phyloP scores from a whole-genome alignment of 2,797 vertebrate genomes.

The Diplodus puntazzo region DNA sequence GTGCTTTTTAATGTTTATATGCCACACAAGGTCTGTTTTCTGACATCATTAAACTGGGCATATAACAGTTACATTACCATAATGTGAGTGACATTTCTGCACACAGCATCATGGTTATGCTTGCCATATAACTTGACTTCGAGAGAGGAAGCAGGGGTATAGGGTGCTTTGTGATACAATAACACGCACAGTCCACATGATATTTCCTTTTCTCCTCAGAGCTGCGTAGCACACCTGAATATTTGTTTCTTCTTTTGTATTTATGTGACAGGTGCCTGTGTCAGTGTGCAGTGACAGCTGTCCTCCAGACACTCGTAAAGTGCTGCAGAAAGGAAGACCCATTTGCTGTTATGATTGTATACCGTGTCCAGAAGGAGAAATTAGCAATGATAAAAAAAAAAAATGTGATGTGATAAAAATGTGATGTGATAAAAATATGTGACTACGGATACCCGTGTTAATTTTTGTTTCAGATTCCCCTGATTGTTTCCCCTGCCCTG shows the following conservation, averaged over 20 bases:
- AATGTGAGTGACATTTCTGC: no score
- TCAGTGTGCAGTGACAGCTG: conserved; percentile 64
- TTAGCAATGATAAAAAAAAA: conserved; percentile 76
- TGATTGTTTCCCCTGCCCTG: conserved; percentile 65
- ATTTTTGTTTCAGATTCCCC: conserved; percentile 67
- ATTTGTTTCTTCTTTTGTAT: background rate
- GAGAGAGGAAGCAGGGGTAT: no score
- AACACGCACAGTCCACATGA: no score
- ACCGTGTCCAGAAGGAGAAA: conserved; percentile 79
- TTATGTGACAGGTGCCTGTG: background rate
- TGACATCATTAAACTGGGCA: no score
- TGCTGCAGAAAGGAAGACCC: conserved; percentile 65
- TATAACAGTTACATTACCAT: no score
- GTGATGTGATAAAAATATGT: no score
- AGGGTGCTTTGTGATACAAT: no score
- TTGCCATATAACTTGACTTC: no score
- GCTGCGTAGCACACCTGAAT: background rate
- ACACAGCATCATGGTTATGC: no score
- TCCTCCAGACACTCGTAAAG: conserved; percentile 77
- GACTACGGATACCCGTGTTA: background rate
- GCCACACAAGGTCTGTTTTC: no score
- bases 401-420: no score
- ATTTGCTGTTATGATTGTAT: conserved; percentile 69
- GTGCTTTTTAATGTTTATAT: no score
- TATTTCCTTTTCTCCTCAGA: background rate